Conservation (phyloP, 2,113 vertebrate genomes). For the Eidolon helvum region DNA sequence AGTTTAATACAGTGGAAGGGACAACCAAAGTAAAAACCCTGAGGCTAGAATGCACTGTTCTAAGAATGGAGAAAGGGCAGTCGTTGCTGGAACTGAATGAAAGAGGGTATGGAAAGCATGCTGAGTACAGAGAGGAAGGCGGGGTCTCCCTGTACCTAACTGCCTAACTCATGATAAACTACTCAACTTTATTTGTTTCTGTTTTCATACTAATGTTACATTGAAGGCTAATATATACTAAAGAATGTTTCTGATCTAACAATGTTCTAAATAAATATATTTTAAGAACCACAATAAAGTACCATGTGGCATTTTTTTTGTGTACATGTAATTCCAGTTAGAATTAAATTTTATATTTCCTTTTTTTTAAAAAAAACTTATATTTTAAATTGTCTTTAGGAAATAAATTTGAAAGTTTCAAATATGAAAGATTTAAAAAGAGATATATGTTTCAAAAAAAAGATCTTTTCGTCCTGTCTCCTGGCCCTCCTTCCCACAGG, state of each 20-base stretch:
- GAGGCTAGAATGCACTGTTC: neutral
- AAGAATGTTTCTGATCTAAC: neutral
- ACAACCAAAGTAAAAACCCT: neutral
- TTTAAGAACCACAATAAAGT: neutral
- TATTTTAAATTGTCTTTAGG: neutral
- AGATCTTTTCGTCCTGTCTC: neutral
- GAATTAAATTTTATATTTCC: neutral
- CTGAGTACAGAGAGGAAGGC: neutral
- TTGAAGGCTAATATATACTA: neutral
- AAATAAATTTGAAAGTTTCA: neutral
- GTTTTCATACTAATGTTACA: neutral
- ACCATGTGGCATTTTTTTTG: neutral
- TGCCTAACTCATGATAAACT: neutral
- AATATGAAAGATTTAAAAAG: neutral
- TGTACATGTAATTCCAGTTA: neutral
- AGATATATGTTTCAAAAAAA: neutral
- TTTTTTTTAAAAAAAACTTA: neutral
- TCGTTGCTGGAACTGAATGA: neutral
- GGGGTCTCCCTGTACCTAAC: neutral
- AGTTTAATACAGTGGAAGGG: neutral
- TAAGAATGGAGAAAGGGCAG: neutral
- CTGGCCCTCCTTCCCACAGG: neutral
- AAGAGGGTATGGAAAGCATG: too few relatives aligned
- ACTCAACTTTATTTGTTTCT: neutral
- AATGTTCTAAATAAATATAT: neutral